These are phyloP conservation scores for Solenopsis invicta DNA, from an alignment of 1,140 invertebrate species.

Conservation along the genomic window DNA sequence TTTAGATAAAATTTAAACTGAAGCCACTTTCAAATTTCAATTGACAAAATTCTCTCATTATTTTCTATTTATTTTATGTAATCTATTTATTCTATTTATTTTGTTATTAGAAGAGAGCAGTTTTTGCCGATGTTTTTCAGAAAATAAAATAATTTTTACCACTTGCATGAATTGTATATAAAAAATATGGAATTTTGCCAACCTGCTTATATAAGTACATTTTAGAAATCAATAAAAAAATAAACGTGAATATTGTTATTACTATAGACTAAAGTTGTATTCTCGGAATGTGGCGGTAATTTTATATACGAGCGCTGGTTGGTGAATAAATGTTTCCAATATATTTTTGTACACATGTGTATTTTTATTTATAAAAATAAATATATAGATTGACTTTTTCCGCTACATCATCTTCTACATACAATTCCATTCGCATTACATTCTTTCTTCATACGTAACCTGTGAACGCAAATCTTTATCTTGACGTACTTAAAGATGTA, in stretches of 20 bases:
- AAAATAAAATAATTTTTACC: too few species aligned
- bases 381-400: slow-evolving; percentile 80
- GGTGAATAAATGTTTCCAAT: slow-evolving; percentile 56
- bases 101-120: too few species aligned
- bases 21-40: too few species aligned
- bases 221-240: background rate
- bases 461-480: slow-evolving; percentile 36
- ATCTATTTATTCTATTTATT: too few species aligned
- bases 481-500: background rate
- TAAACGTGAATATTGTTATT: background rate
- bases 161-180: too few species aligned
- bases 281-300: background rate
- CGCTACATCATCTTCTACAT: slow-evolving; percentile 75
- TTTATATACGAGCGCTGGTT: background rate
- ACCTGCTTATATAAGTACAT: background rate
- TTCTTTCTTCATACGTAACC: slow-evolving; percentile 46
- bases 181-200: too few species aligned
- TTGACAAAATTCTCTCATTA: too few species aligned
- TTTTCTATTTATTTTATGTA: too few species aligned
- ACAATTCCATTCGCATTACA: slow-evolving; percentile 66
- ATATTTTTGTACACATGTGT: slow-evolving; percentile 81
- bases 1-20: too few species aligned
- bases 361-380: slow-evolving; percentile 86
- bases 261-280: background rate
- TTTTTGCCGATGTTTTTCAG: too few species aligned